Evolutionary conservation across 2,797 vertebrate species (phyloP).

Genomic region (Silurus aristotelis): DNA sequence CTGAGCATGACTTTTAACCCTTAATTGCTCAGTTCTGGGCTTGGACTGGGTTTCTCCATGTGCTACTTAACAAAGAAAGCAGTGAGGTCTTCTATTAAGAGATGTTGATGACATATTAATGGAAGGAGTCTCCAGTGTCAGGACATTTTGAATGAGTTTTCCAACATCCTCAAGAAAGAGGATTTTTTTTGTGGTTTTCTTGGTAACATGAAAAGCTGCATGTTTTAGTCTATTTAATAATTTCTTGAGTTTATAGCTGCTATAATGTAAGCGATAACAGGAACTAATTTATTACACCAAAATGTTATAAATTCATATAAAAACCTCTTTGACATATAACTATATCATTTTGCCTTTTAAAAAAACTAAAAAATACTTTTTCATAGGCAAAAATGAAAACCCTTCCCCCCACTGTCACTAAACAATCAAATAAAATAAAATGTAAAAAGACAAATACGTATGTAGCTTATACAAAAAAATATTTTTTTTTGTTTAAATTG

Average conservation of each 20-base stretch:
- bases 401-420: too few relatives aligned
- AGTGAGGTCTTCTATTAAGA: not conserved
- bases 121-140: slow-evolving; percentile 2
- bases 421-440: too few relatives aligned
- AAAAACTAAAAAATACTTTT: too few relatives aligned
- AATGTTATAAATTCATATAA: not conserved
- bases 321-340: too few relatives aligned
- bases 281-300: not conserved
- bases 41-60: not conserved
- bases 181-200: not conserved
- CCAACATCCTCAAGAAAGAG: not conserved
- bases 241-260: not conserved
- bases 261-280: not conserved
- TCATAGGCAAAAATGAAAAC: too few relatives aligned
- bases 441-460: too few relatives aligned
- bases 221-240: not conserved
- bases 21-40: not conserved
- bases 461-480: too few relatives aligned
- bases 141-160: not conserved
- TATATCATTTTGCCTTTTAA: too few relatives aligned
- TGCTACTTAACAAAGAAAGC: not conserved
- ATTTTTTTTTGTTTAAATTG: too few relatives aligned
- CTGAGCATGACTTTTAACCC: not conserved
- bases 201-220: not conserved
- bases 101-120: not conserved